These are phyloP conservation scores for Hydrochoerus hydrochaeris DNA, from an alignment of 2,113 vertebrate species.

Conservation along the genomic window DNA sequence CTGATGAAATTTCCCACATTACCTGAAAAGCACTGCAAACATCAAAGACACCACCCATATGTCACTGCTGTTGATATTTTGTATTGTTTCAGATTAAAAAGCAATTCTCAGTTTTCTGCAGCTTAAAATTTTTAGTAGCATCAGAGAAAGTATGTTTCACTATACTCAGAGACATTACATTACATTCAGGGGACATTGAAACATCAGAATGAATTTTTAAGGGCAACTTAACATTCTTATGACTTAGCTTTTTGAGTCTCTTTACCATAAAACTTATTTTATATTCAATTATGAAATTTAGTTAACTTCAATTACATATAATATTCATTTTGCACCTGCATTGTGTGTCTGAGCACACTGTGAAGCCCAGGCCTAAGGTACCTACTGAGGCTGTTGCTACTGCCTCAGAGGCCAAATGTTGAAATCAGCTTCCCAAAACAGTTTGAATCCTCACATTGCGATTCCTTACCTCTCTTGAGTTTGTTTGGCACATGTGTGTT, in stretches of 20 bases:
- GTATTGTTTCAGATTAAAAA: not conserved
- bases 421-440: not conserved
- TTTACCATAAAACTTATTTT: slow-evolving; percentile 25
- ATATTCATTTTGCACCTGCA: not conserved
- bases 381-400: rapidly evolving
- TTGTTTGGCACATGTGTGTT: not conserved
- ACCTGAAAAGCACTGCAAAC: not conserved
- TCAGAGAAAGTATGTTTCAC: not conserved
- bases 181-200: not conserved
- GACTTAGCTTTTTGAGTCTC: not conserved
- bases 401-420: not conserved
- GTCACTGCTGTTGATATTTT: slow-evolving; percentile 32
- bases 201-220: slow-evolving; percentile 22
- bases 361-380: not conserved
- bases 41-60: not conserved
- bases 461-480: not conserved
- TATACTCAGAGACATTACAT: not conserved
- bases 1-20: not conserved
- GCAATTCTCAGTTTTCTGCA: slow-evolving; percentile 6
- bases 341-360: not conserved
- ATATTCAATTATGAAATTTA: not conserved
- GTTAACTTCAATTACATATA: not conserved
- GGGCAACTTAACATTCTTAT: not conserved
- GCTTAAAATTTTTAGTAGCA: not conserved
- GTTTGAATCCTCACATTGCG: not conserved